These are phyloP conservation scores for Popillia japonica DNA, from an alignment of 1,140 invertebrate species.

Conservation along the genomic window DNA sequence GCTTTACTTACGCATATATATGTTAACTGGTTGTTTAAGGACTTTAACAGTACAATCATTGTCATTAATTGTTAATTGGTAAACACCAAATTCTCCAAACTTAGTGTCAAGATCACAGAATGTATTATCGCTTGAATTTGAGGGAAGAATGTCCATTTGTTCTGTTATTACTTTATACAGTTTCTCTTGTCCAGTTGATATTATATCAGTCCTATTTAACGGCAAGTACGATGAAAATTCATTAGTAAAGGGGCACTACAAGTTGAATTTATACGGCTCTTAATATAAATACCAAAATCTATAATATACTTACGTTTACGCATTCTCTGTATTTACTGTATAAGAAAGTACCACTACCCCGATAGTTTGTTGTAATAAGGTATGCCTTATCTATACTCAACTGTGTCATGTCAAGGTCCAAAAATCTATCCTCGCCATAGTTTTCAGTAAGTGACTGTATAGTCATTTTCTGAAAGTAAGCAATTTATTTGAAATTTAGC, in stretches of 20 bases:
- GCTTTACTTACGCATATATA: conserved; percentile 27
- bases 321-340: conserved; percentile 50
- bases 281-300: background rate
- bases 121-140: background rate
- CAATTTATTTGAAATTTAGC: background rate
- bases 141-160: background rate
- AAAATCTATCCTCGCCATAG: conserved; percentile 46
- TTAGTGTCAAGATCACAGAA: conserved; percentile 1
- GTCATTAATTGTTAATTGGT: background rate
- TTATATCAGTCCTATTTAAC: background rate
- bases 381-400: conserved; percentile 48
- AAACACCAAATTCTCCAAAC: conserved; percentile 33
- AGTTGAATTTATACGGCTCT: background rate
- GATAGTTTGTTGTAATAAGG: conserved; percentile 45
- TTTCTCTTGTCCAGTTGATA: background rate
- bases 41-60: background rate
- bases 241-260: background rate
- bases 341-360: conserved; percentile 43
- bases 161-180: background rate
- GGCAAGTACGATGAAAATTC: background rate
- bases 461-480: conserved; percentile 18
- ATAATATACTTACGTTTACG: conserved; percentile 46
- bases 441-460: conserved; percentile 46
- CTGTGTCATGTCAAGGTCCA: conserved; percentile 40
- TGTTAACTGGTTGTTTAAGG: conserved; percentile 32